Evolutionary conservation across 2,797 vertebrate species (phyloP), one percentile per base, ranked within the genome.

Genomic region (Zenarchopterus dispar): DNA sequence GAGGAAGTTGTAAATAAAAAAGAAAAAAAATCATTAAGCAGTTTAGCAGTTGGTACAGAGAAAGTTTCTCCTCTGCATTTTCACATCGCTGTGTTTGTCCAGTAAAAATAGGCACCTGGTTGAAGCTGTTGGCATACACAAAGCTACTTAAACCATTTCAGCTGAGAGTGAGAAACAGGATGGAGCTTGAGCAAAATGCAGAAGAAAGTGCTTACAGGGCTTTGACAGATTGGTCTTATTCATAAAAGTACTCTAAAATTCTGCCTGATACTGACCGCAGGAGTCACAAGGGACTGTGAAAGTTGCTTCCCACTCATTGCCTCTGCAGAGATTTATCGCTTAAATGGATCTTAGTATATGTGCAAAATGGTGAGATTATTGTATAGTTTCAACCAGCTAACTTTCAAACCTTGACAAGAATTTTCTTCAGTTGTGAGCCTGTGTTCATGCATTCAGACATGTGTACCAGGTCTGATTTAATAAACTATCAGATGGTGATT

Each of bases 241-340:
- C 69, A 84, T 65, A 62, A 86, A 87, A 83, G 75, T 52, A 52
- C 43, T 51, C 61, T 77, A 81, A 80, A 84, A 82, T 59, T 76
- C 72, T 18, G 13, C 56, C 66, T 71, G 81, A 67, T 76, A 75
- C 33, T 70, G 64, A 85, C 89, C 86, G 1, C 86, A 88, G 81
- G 77, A 90, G 67, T 90, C 81, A 76, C 85, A 86, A 44, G 75
- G 66, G 62, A 64, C 85, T 86, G 91, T 19, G 85, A 92, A 90
- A 90, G 67, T 64, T 61, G 46, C 76, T 67, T 80, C 91, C 89
- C 82, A 89, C 89, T 78, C 85, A 58, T 64, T 80, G 73, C 61
- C 73, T 78, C 74, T 68, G 67, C 57, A 70, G 60, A 80, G 65
- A 83, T 86, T 78, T 73, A 84, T 82, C 69, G 55, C 63, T 66